phyloP scores from a whole-genome alignment of 2,797 vertebrate genomes.

The Emys orbicularis region DNA sequence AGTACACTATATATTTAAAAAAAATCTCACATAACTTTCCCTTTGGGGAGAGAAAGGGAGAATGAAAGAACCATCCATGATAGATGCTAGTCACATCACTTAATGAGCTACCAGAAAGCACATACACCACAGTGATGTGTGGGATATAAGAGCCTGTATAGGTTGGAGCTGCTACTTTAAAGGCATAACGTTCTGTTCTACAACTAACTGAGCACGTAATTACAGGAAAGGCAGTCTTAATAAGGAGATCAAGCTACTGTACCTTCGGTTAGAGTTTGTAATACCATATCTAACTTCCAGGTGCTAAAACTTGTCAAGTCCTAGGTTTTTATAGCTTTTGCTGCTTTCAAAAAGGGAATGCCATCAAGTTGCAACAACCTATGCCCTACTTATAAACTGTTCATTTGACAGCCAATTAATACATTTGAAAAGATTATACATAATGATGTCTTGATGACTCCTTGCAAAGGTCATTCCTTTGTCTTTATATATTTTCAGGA shows the following conservation, averaged over 20 bases:
- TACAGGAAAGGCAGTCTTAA: neutral
- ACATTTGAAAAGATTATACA: neutral
- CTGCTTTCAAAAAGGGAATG: neutral
- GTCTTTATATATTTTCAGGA: neutral
- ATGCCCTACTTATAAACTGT: neutral
- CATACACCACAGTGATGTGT: neutral
- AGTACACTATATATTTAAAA: too few relatives aligned
- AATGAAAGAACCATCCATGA: neutral
- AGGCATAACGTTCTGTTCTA: neutral
- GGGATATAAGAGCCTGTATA: neutral
- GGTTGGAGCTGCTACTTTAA: neutral
- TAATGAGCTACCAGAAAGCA: neutral
- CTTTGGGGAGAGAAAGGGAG: neutral
- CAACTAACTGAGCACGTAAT: neutral
- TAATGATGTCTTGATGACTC: neutral
- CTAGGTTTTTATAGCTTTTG: neutral
- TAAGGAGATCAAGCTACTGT: neutral
- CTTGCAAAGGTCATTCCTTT: neutral
- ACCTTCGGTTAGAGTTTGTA: neutral
- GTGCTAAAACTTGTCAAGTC: neutral
- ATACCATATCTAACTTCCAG: neutral
- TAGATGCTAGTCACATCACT: neutral
- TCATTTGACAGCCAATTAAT: neutral
- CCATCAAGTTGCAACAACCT: neutral
- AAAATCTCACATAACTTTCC: too few relatives aligned